Percentiles rank a stretch among this genome's conserved stretches.
These are phyloP conservation scores for Ptilorrhoa leucosticta DNA, from an alignment of 2,113 vertebrate species.

Conservation along the genomic window DNA sequence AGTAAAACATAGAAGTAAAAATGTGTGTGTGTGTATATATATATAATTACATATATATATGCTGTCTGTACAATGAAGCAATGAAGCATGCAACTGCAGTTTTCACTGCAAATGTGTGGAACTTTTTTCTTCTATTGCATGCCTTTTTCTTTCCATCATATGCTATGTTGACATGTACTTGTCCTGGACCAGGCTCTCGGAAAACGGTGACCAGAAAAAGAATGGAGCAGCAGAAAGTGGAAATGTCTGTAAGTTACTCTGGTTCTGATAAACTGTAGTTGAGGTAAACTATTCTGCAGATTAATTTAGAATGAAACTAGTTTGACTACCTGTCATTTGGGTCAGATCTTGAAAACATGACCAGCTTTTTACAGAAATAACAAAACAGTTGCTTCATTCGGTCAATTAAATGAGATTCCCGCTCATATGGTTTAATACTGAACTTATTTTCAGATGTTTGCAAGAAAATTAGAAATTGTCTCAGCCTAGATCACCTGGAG, in stretches of 20 bases:
- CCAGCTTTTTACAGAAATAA: neutral
- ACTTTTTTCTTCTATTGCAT: neutral
- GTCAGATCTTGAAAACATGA: neutral
- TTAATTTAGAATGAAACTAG: neutral
- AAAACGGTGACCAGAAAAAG: neutral
- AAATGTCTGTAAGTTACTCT: neutral
- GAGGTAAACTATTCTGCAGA: neutral
- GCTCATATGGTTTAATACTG: neutral
- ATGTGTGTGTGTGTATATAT: neutral
- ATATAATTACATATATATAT: accelerated
- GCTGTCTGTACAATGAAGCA: neutral
- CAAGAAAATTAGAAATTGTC: neutral
- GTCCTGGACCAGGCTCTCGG: neutral
- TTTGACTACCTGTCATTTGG: neutral
- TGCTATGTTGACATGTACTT: neutral
- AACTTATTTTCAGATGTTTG: neutral
- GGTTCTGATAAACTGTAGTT: neutral
- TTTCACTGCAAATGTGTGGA: neutral
- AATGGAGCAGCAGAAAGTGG: neutral
- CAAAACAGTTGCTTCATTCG: neutral
- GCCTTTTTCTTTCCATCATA: neutral
- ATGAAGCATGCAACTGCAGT: neutral
- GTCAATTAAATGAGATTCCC: neutral
- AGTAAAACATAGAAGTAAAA: neutral
- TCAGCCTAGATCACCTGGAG: neutral